phyloP scores from a whole-genome alignment of 2,888 invertebrate species.

The Euzophera pinguis region DNA sequence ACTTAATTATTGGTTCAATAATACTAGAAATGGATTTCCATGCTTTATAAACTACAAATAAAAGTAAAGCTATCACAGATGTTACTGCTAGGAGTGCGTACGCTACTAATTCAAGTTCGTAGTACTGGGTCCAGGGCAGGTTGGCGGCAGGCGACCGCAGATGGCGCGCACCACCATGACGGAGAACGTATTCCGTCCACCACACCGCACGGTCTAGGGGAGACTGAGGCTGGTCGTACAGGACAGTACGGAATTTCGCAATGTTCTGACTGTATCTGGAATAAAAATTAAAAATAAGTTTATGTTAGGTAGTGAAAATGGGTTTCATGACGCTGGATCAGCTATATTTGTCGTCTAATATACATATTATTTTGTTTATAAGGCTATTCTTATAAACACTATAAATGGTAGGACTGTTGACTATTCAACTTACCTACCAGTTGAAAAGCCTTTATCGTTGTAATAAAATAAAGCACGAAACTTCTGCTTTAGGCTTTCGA shows the following conservation, averaged over 20 bases:
- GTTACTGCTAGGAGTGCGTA: background rate
- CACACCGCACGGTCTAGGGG: constrained; percentile 45
- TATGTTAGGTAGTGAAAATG: too few species aligned
- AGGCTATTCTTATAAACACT: too few species aligned
- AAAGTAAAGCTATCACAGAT: background rate
- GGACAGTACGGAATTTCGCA: background rate
- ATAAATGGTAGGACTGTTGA: too few species aligned
- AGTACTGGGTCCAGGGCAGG: constrained; percentile 16
- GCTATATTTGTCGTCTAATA: too few species aligned
- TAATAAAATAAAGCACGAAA: too few species aligned
- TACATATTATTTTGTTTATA: too few species aligned
- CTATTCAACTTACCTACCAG: too few species aligned
- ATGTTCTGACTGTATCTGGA: constrained; percentile 16
- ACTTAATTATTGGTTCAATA: background rate
- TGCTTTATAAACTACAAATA: background rate
- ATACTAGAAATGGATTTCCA: background rate
- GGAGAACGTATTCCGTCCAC: constrained; percentile 59
- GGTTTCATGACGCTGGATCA: too few species aligned
- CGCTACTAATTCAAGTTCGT: constrained; percentile 13
- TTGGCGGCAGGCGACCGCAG: constrained; percentile 39
- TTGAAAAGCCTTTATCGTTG: too few species aligned
- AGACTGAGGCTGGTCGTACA: constrained; percentile 11
- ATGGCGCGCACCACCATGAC: constrained; percentile 50
- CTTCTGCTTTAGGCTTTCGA: too few species aligned
- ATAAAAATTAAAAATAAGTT: too few species aligned